Percentiles rank a stretch among this genome's conserved stretches.
Conservation (phyloP, 1,140 invertebrate species). For the Pteromalus puparum region DNA sequence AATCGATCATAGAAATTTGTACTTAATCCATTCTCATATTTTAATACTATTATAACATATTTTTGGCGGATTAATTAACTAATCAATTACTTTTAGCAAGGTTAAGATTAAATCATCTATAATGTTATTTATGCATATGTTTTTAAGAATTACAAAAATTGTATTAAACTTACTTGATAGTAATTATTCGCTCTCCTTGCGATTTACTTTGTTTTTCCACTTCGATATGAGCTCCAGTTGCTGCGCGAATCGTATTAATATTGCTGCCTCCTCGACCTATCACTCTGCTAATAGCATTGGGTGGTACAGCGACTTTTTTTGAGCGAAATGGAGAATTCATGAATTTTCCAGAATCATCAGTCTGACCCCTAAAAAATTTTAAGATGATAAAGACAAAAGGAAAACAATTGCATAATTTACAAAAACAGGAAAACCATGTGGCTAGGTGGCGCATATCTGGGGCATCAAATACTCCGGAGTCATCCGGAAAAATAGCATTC, state of each 20-base stretch:
- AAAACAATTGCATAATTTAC: not conserved
- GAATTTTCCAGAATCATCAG: conserved; percentile 71
- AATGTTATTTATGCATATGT: not conserved
- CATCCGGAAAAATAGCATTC: too few relatives aligned
- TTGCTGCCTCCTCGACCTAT: conserved; percentile 97
- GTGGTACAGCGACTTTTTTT: conserved; percentile 94
- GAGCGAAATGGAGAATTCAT: conserved; percentile 76
- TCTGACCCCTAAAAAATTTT: conserved; percentile 66
- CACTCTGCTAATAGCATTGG: conserved; percentile 95
- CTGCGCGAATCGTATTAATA: conserved; percentile 96
- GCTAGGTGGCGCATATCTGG: not conserved
- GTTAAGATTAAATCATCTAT: too few relatives aligned
- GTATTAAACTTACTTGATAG: conserved; percentile 86
- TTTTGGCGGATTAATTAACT: too few relatives aligned
- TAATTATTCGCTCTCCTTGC: conserved; percentile 94
- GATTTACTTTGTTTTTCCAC: conserved; percentile 97
- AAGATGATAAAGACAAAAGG: not conserved
- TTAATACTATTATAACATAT: too few relatives aligned
- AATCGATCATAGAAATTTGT: too few relatives aligned
- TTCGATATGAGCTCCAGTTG: conserved; percentile 97
- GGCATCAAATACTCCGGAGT: too few relatives aligned
- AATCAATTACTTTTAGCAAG: too few relatives aligned
- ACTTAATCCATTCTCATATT: too few relatives aligned
- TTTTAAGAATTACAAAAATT: not conserved
- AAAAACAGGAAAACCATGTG: too few relatives aligned